Base-by-base conservation (phyloP, 2,888 invertebrate genomes). In the Alloplasta piceator region DNA sequence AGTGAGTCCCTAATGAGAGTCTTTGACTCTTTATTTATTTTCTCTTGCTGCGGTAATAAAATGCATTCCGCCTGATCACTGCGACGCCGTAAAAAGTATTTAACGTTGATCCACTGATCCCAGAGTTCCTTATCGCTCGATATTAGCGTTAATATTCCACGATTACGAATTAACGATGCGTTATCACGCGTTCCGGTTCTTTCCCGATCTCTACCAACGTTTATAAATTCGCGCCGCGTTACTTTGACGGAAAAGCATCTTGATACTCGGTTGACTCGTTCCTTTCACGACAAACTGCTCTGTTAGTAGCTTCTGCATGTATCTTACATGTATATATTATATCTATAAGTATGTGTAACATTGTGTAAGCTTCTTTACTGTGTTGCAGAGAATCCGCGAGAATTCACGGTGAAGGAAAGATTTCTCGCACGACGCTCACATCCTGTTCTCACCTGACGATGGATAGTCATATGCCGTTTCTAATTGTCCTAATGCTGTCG, bases 361-460 rank as follows among this genome's bases (percentile, higher is more conserved):
- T 50, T 46, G 38, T 10, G 3, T 26, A 26, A 70, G 56, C 16
- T 58, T 6, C 56, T 16, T 26, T 14, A 36, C 56, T 16, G 12
- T 52, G 46, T n/a, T 39, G 46, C 5, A 4, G 16, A 6, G 14
- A 16, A 36, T 58, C 48, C n/a, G 26, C 4, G 50, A 63, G 46
- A 58, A 71, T 14, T 52, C 26, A 38, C 70, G 7, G 60, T 48
- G 58, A 64, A 41, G 67, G 43, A 70, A 46, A 50, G 64, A 58
- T 66, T 48, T 63, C 50, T 76, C 73, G 77, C 73, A 60, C 48
- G 64, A n/a, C 26, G 52, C 46, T 68, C 55, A 64, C 76, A 60
- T 73, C 58, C 73, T 58, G 64, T 73, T 73, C 64, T 74, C 81
- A 80, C 67, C 55, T 55, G 26, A 61, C 58, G 46, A 81, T 74